These are phyloP conservation scores for Copidosoma floridanum DNA, from an alignment of 1,140 invertebrate species.

Conservation along the genomic window DNA sequence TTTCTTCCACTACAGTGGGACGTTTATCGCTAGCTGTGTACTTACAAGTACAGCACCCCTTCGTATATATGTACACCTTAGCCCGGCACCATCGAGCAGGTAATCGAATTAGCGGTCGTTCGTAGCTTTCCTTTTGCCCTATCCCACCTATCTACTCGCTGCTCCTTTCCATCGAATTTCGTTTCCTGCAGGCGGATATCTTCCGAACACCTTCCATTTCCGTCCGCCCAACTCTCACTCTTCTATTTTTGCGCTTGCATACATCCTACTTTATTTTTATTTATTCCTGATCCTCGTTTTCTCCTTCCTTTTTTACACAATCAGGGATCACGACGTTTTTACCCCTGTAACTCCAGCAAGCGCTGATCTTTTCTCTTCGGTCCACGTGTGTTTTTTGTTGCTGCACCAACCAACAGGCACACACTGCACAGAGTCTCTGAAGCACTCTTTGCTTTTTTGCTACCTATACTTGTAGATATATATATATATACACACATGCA, in stretches of 20 bases:
- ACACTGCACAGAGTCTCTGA: too few relatives aligned
- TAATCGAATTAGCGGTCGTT: slow-evolving; percentile 26
- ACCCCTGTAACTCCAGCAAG: too few relatives aligned
- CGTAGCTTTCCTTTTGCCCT: background rate
- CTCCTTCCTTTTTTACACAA: background rate
- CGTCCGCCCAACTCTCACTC: too few relatives aligned
- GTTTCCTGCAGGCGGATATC: slow-evolving; percentile 14
- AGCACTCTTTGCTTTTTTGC: too few relatives aligned
- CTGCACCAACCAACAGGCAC: too few relatives aligned
- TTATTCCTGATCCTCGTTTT: background rate
- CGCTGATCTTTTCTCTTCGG: background rate
- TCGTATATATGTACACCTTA: background rate
- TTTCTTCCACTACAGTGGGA: background rate
- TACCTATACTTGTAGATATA: background rate
- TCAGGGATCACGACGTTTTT: too few relatives aligned
- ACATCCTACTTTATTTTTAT: background rate
- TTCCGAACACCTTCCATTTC: slow-evolving; percentile 14
- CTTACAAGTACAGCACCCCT: too few relatives aligned
- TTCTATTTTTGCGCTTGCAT: background rate
- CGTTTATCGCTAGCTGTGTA: slow-evolving; percentile 15
- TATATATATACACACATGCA: background rate
- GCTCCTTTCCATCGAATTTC: slow-evolving; percentile 14
- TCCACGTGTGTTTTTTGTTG: too few relatives aligned
- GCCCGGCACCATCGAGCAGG: slow-evolving; percentile 12
- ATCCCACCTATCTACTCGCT: background rate